A percentile compares a stretch with the other conserved stretches of the same genome.
Conservation (phyloP, 2,797 vertebrate species). For the Champsocephalus gunnari region DNA sequence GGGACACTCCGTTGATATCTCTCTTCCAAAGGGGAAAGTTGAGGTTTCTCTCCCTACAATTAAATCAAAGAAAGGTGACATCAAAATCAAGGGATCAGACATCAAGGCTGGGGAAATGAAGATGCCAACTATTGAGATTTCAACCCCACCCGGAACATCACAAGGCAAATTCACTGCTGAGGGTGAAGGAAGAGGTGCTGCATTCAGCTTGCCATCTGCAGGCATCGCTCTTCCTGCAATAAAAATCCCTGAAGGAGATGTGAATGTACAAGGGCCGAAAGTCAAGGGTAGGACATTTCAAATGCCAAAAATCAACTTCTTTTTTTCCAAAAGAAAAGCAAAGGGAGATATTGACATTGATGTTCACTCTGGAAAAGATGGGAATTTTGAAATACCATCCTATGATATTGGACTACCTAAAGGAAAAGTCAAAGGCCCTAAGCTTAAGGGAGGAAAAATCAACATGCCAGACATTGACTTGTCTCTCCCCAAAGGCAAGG, state of each 20-base stretch:
- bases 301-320: conserved; percentile 69
- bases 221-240: conserved; percentile 53
- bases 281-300: conserved; percentile 64
- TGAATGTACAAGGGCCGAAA: conserved; percentile 64
- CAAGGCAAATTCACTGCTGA: conserved; percentile 24
- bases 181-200: conserved; percentile 31
- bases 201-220: conserved; percentile 48
- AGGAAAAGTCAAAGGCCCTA: conserved; percentile 41
- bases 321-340: conserved; percentile 67
- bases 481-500: conserved; percentile 52
- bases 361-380: conserved; percentile 45
- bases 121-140: conserved; percentile 66
- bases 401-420: conserved; percentile 55
- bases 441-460: conserved; percentile 36
- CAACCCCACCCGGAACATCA: conserved; percentile 44
- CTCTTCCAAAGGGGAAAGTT: conserved; percentile 63
- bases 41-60: conserved; percentile 73
- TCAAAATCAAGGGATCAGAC: conserved; percentile 40
- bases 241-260: conserved; percentile 53
- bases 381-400: conserved; percentile 54
- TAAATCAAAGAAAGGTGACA: conserved; percentile 52
- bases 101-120: conserved; percentile 54
- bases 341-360: conserved; percentile 59
- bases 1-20: conserved; percentile 62
- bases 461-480: conserved; percentile 57